phyloP scores from a whole-genome alignment of 2,888 invertebrate species.

The Subacronicta megacephala region DNA sequence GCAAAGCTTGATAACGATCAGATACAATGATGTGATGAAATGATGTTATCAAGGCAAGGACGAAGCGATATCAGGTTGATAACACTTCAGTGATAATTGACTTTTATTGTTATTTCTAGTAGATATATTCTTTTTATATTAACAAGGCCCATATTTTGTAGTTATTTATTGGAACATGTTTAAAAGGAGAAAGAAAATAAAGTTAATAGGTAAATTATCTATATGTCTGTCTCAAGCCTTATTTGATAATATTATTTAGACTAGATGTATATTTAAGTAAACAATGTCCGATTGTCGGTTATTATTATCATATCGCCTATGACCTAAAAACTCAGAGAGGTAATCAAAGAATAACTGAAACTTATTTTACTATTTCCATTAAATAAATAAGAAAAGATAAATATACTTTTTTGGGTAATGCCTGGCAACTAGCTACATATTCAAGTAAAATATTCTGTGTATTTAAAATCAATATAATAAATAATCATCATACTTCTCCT shows the following conservation, averaged over 20 bases:
- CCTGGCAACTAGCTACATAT: no score
- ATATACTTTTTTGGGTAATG: no score
- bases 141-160: neutral
- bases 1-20: neutral
- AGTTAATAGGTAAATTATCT: no score
- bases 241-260: slow-evolving; percentile 1
- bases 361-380: no score
- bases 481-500: no score
- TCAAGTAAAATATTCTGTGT: no score
- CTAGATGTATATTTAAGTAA: neutral
- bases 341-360: no score
- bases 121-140: neutral
- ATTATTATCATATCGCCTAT: slow-evolving; percentile 4
- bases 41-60: neutral
- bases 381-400: no score
- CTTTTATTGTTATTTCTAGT: neutral
- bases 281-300: neutral
- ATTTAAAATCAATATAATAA: no score
- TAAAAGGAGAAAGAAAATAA: neutral
- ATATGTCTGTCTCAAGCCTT: no score
- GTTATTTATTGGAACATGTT: neutral
- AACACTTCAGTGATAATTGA: slow-evolving; percentile 1
- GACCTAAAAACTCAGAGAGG: slow-evolving; percentile 3
- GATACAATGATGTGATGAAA: neutral
- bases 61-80: neutral